phyloP scores from a whole-genome alignment of 2,888 invertebrate species.

The Callosobruchus maculatus region DNA sequence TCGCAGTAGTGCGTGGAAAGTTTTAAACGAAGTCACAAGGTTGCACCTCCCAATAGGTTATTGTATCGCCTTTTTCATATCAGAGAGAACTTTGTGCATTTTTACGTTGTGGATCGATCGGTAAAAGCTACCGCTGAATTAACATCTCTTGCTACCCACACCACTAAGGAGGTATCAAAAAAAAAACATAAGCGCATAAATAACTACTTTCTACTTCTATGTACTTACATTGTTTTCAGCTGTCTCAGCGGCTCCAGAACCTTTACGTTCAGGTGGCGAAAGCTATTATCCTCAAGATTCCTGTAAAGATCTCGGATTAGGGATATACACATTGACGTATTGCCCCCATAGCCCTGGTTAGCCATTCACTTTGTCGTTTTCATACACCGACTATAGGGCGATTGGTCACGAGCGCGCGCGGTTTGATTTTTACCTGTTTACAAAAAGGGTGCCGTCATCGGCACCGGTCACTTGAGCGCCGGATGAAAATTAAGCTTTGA shows the following conservation, averaged over 20 bases:
- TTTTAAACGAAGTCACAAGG: no score
- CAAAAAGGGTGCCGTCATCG: no score
- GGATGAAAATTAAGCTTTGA: no score
- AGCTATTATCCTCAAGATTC: slow-evolving; percentile 39
- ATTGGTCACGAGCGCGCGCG: no score
- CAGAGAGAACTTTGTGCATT: not conserved
- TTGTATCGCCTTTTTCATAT: not conserved
- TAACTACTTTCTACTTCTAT: not conserved
- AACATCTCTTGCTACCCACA: not conserved
- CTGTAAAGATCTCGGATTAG: slow-evolving; percentile 22
- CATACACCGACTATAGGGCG: no score
- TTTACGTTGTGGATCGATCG: not conserved
- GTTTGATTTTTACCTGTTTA: no score
- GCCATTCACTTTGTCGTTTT: no score
- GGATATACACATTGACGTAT: not conserved
- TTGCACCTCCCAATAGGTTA: no score
- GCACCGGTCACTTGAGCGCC: no score
- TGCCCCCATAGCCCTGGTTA: no score
- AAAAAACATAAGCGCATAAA: not conserved
- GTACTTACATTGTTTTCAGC: slow-evolving; percentile 51
- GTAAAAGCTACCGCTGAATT: not conserved
- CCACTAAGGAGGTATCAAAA: not conserved
- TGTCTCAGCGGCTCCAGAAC: slow-evolving; percentile 46
- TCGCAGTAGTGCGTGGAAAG: no score
- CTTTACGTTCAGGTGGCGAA: slow-evolving; percentile 44